phyloP scores from a whole-genome alignment of 2,888 invertebrate species.

The Chloroclystis v-ata region DNA sequence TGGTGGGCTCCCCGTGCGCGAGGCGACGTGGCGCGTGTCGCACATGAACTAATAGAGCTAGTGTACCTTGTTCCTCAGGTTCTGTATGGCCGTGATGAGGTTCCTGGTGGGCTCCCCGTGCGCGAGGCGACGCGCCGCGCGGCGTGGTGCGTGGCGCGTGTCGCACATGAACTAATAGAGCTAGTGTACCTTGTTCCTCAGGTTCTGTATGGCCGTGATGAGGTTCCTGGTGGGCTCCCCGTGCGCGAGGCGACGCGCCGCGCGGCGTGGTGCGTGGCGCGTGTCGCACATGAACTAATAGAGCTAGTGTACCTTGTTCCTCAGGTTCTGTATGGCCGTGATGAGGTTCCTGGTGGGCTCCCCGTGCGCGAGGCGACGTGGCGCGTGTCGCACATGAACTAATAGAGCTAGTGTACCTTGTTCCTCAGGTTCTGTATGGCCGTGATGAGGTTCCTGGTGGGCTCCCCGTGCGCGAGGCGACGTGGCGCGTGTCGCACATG shows the following conservation, averaged over 20 bases:
- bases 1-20: constrained; percentile 41
- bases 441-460: background rate
- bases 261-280: background rate
- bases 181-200: too few relatives aligned
- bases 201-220: background rate
- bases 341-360: background rate
- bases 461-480: background rate
- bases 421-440: background rate
- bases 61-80: background rate
- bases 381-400: background rate
- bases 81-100: background rate
- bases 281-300: too few relatives aligned
- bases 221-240: background rate
- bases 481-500: too few relatives aligned
- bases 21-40: background rate
- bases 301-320: too few relatives aligned
- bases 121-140: too few relatives aligned
- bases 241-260: background rate
- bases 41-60: too few relatives aligned
- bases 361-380: constrained; percentile 35
- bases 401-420: too few relatives aligned
- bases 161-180: too few relatives aligned
- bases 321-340: too few relatives aligned
- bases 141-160: too few relatives aligned
- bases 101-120: background rate